These are phyloP conservation scores for Torymus texanus DNA, from an alignment of 2,888 invertebrate genomes.

Conservation along the genomic window DNA sequence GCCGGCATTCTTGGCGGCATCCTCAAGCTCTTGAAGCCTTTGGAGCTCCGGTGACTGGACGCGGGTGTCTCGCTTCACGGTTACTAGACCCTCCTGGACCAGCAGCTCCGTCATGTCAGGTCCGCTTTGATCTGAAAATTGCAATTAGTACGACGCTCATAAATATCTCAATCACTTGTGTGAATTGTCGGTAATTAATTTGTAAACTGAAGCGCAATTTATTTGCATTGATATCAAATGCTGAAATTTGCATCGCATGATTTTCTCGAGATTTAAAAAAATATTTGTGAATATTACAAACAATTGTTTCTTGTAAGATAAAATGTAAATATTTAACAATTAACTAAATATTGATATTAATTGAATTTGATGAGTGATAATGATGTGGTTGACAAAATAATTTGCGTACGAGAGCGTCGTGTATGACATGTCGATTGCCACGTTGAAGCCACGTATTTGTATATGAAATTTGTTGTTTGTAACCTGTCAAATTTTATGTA, in stretches of 20 bases:
- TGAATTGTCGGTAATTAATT: not conserved
- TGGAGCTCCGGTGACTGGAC: slow-evolving; percentile 82
- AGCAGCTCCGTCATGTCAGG: slow-evolving; percentile 93
- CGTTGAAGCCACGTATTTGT: slow-evolving; percentile 45
- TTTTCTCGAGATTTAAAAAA: no score
- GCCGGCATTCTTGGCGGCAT: slow-evolving; percentile 89
- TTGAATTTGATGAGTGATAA: no score
- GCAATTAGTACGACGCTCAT: not conserved
- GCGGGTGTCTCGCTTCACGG: slow-evolving; percentile 82
- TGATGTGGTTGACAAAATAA: no score
- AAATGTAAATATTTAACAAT: not conserved
- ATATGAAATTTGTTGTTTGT: not conserved
- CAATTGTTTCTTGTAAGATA: not conserved
- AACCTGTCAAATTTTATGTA: slow-evolving; percentile 9
- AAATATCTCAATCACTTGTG: not conserved
- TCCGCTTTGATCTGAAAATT: slow-evolving; percentile 74
- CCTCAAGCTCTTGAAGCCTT: slow-evolving; percentile 89
- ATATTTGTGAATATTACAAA: not conserved
- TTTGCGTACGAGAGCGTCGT: not conserved
- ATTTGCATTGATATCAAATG: no score
- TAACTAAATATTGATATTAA: no score
- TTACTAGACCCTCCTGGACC: slow-evolving; percentile 92
- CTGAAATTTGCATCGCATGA: no score
- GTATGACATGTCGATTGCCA: slow-evolving; percentile 29
- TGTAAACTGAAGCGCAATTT: no score